Base-by-base conservation (phyloP, 2,888 invertebrate genomes). In the Pammene fasciana region DNA sequence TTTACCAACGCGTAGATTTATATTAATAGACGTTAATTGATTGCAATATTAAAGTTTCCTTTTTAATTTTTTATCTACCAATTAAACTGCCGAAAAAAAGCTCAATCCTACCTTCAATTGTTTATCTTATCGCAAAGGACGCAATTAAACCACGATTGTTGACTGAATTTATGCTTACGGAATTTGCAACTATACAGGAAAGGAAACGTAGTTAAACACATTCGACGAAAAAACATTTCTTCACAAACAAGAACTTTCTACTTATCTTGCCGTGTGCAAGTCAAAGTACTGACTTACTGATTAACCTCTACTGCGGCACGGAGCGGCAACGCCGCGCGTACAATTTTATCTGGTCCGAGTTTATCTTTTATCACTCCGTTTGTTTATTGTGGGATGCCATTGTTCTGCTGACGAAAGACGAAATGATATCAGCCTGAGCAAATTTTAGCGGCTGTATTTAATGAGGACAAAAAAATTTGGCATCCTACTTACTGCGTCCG, bases 291-390 rank as follows among this genome's bases (percentile, higher is more conserved):
- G 34, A 76, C 74, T 57, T 75, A 75, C 55, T 68, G 71, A 18
- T 72, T 72, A 1, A 76, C 72, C 14, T 75, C 73, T 1, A 70
- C 56, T 34, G 72, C 56, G 0, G 74, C 68, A 64, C 77, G 74
- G 82, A 79, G 78, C 79, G 89, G 87, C 90, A 88, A 86, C 88
- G 78, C 74, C 81, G 84, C 82, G 84, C 88, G 89, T 89, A 87
- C 88, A 87, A 88, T 89, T 87, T 83, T 81, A 79, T 76, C 71
- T 72, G 72, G 75, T 78, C 43, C 45, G 9, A 26, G 43, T 62
- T 62, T 62, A 62, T 62, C 62, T 41, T 62, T 62, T 62, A 62
- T 64, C 52, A 26, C 34, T 61, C 18, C 45, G 64, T 77, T 82
- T 85, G 86, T 87, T 84, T 84, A 76, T 83, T 87, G 85, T 84